These are phyloP conservation scores for Ceratothoa steindachneri DNA, from an alignment of 2,888 invertebrate genomes.

Conservation along the genomic window DNA sequence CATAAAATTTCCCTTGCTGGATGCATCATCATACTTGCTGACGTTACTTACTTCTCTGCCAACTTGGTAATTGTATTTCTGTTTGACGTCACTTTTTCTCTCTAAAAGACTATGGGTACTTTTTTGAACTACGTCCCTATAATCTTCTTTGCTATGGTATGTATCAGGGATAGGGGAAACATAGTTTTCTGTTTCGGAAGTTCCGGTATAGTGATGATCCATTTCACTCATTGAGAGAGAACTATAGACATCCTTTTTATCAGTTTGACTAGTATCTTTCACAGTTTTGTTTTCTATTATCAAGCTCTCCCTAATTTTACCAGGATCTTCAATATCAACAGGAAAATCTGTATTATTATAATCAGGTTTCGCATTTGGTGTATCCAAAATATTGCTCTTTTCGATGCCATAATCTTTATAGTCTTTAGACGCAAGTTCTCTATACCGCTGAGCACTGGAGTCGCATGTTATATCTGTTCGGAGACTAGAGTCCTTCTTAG, in stretches of 20 bases:
- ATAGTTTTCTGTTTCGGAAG: too few relatives aligned
- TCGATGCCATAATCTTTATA: constrained; percentile 4
- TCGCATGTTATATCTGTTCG: neutral
- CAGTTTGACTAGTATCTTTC: neutral
- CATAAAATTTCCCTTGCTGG: neutral
- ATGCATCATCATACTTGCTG: neutral
- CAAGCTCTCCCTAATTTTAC: neutral
- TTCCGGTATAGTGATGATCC: neutral
- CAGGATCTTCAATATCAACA: neutral
- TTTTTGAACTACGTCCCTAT: too few relatives aligned
- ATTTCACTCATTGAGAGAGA: neutral
- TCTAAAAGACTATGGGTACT: neutral
- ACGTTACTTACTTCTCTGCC: neutral
- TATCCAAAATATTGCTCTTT: neutral
- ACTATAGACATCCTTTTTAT: neutral
- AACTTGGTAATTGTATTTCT: neutral
- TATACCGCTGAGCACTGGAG: neutral
- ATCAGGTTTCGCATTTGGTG: too few relatives aligned
- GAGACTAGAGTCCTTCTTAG: neutral
- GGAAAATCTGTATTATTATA: neutral
- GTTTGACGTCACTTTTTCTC: neutral
- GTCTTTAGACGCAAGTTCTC: neutral
- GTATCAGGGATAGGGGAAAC: too few relatives aligned
- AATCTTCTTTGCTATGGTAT: too few relatives aligned
- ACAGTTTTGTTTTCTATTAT: neutral